Percentiles rank a stretch among this genome's conserved stretches.
phyloP scores from a whole-genome alignment of 23 tunicate species.

The Halocynthia aurantium region DNA sequence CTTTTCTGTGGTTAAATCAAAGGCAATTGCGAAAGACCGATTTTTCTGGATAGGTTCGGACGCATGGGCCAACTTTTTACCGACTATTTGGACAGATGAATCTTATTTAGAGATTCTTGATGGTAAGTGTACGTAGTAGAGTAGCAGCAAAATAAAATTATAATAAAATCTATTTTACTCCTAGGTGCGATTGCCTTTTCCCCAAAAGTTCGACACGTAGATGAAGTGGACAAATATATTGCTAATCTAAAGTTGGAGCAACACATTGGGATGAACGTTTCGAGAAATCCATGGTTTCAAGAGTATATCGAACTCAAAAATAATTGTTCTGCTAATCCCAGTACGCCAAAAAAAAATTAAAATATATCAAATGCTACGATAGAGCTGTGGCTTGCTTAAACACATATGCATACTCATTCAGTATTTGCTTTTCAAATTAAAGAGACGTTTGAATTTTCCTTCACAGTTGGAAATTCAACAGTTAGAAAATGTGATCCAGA shows the following conservation, averaged over 20 bases:
- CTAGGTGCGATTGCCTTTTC: constrained; percentile 51
- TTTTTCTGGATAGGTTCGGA: constrained; percentile 59
- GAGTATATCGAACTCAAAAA: constrained; percentile 26
- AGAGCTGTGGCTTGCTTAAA: not conserved
- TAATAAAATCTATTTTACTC: not conserved
- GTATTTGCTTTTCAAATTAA: no score
- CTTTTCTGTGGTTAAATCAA: constrained; percentile 38
- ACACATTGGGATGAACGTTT: not conserved
- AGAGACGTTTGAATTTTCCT: no score
- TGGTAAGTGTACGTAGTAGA: not conserved
- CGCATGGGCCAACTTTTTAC: constrained; percentile 50
- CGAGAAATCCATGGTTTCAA: constrained; percentile 66
- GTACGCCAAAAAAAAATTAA: constrained; percentile 2
- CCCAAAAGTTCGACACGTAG: constrained; percentile 20
- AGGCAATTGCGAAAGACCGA: constrained; percentile 22
- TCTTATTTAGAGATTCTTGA: constrained; percentile 12
- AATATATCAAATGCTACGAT: no score
- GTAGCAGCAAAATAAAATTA: no score
- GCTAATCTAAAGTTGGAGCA: constrained; percentile 28
- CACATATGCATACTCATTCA: not conserved
- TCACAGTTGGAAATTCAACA: not conserved
- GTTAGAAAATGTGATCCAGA: not conserved
- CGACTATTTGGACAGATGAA: not conserved
- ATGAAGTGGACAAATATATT: constrained; percentile 29
- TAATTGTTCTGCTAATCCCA: constrained; percentile 13